These are phyloP conservation scores for Pyrgilauda ruficollis DNA, from an alignment of 2,113 vertebrate species.

Conservation along the genomic window DNA sequence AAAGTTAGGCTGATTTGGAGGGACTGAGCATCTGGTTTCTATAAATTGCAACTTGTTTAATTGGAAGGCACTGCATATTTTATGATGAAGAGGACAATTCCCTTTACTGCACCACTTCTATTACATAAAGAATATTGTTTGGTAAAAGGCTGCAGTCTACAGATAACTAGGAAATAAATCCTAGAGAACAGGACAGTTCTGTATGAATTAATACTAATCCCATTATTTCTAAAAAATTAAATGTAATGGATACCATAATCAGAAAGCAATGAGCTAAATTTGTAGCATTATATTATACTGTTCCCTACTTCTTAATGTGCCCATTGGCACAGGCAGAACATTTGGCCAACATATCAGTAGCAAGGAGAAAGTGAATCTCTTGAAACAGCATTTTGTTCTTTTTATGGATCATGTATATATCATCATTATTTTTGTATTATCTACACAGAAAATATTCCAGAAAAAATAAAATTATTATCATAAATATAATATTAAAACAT, in stretches of 20 bases:
- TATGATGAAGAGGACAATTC: background rate
- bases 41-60: background rate
- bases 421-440: background rate
- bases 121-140: background rate
- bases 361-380: background rate
- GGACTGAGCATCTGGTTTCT: background rate
- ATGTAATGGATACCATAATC: background rate
- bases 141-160: background rate
- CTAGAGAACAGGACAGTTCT: background rate
- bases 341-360: background rate
- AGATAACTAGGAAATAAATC: background rate
- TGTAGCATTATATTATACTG: background rate
- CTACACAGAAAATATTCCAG: background rate
- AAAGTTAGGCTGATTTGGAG: background rate
- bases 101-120: background rate
- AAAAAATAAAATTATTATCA: background rate
- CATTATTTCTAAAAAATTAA: background rate
- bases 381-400: background rate
- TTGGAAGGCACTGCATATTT: background rate
- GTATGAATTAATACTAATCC: background rate
- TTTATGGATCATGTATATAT: background rate
- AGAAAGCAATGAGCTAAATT: background rate
- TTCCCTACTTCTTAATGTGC: background rate
- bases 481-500: background rate
- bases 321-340: background rate